Conservation (phyloP, 1,140 invertebrate species). For the Dufourea novaeangliae region DNA sequence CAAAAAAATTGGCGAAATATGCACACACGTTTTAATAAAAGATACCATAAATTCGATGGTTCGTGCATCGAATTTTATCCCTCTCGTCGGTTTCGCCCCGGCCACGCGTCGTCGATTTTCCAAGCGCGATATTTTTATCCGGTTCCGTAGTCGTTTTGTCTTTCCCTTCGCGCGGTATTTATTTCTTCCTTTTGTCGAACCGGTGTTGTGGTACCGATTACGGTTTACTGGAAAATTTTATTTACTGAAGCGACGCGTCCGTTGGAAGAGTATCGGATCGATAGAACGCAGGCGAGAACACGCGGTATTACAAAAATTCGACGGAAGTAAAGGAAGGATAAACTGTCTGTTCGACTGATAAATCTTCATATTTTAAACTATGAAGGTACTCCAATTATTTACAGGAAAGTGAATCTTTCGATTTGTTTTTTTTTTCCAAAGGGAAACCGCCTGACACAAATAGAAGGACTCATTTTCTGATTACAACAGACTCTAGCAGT, state of each 20-base stretch:
- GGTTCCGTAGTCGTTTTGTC: background rate
- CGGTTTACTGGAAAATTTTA: conserved; percentile 23
- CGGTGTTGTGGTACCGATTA: conserved; percentile 30
- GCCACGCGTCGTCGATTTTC: background rate
- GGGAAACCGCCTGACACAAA: too few species aligned
- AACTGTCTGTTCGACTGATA: too few species aligned
- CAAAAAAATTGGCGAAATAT: background rate
- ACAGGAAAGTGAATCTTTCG: too few species aligned
- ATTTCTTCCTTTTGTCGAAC: conserved; percentile 20
- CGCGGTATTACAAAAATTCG: background rate
- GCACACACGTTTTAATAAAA: conserved; percentile 36
- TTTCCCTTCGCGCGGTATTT: conserved; percentile 8
- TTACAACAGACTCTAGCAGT: too few species aligned
- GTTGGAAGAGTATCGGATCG: conserved; percentile 25
- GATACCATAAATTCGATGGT: conserved; percentile 28
- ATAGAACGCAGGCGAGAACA: background rate
- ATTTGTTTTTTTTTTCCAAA: too few species aligned
- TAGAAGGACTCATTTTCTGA: too few species aligned
- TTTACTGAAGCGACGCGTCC: conserved; percentile 22
- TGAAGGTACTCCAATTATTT: too few species aligned
- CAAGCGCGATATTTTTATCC: background rate
- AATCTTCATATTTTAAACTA: too few species aligned
- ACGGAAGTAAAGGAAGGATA: too few species aligned
- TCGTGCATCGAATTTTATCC: conserved; percentile 31
- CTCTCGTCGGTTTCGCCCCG: conserved; percentile 12